These are phyloP conservation scores for Colletes collaris DNA, from an alignment of 2,888 invertebrate species.

Conservation along the genomic window DNA sequence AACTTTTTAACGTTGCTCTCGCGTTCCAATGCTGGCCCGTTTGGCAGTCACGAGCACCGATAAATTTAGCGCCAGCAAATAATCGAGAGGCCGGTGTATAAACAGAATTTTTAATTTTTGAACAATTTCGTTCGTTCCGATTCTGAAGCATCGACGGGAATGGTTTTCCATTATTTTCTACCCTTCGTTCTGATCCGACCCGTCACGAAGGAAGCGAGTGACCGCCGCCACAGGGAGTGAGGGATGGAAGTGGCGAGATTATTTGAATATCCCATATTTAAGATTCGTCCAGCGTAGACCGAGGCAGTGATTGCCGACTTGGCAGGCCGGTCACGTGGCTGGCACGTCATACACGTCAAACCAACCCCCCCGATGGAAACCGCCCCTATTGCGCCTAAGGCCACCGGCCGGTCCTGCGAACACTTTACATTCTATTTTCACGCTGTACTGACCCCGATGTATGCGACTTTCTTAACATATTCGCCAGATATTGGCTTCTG, in stretches of 20 bases:
- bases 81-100: no score
- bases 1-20: no score
- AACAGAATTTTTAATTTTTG: no score
- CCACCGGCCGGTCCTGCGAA: constrained; percentile 65
- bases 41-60: no score
- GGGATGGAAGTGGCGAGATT: constrained; percentile 63
- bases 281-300: constrained; percentile 80
- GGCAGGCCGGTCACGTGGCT: constrained; percentile 81
- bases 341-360: constrained; percentile 83
- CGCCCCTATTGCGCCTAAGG: constrained; percentile 68
- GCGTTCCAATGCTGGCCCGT: no score
- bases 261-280: constrained; percentile 82
- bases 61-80: no score
- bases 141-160: background rate
- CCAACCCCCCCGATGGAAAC: constrained; percentile 70
- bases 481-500: constrained; percentile 77
- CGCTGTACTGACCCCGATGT: constrained; percentile 81
- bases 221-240: constrained; percentile 1
- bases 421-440: constrained; percentile 82
- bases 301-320: constrained; percentile 82
- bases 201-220: constrained; percentile 13
- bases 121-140: no score
- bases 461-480: constrained; percentile 79
- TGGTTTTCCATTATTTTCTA: background rate
- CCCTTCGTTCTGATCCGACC: background rate